Percentiles rank a stretch among this genome's conserved stretches.
phyloP scores from a whole-genome alignment of 1,140 invertebrate species.

The Paracyclopina nana region DNA sequence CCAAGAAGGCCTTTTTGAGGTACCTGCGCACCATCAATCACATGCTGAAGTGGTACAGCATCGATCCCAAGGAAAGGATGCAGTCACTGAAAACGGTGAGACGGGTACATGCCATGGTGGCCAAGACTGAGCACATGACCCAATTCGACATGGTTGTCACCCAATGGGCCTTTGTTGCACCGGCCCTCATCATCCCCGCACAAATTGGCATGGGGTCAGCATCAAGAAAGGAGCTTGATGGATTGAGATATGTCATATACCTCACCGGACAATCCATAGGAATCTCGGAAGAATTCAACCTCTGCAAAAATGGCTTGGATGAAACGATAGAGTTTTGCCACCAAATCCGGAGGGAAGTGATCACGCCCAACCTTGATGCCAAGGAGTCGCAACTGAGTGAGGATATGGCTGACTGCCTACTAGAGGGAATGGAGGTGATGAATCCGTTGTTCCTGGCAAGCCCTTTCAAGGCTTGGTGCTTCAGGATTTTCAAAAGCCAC shows the following conservation, averaged over 20 bases:
- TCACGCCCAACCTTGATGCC: not conserved
- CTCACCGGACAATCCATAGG: conserved; percentile 8
- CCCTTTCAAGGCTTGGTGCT: not conserved
- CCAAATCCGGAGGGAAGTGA: not conserved
- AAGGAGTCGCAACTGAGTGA: not conserved
- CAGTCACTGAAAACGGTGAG: not conserved
- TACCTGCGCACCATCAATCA: conserved; percentile 12
- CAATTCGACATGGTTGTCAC: conserved; percentile 16
- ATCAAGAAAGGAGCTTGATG: not conserved
- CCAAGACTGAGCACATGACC: not conserved
- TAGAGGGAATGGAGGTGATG: not conserved
- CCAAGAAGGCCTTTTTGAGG: not conserved
- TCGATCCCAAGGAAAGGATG: not conserved
- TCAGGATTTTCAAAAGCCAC: not conserved
- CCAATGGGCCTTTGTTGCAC: conserved; percentile 16
- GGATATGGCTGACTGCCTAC: not conserved
- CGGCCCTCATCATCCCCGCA: not conserved
- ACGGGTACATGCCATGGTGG: not conserved
- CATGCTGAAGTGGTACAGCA: not conserved
- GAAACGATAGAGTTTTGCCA: not conserved
- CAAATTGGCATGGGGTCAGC: not conserved
- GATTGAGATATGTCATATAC: conserved; percentile 3
- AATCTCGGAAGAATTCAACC: conserved; percentile 12
- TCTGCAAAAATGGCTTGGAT: not conserved
- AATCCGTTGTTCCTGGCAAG: conserved; percentile 6